A percentile compares a stretch with the other conserved stretches of the same genome.
Evolutionary conservation across 2,888 invertebrate species (phyloP).

Genomic region (Metellina segmentata): DNA sequence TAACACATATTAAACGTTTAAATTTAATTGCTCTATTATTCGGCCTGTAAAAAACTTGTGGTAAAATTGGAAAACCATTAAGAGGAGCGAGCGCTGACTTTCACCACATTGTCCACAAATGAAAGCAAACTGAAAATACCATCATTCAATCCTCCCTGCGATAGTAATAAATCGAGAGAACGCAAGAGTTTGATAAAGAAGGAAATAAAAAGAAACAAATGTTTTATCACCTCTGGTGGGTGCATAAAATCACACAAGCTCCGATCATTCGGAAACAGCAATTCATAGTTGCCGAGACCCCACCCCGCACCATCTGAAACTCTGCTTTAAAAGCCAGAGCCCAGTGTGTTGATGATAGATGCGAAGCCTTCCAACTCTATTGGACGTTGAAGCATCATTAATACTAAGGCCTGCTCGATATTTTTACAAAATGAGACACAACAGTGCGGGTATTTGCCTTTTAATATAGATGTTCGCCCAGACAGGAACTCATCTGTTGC

Average conservation of each 20-base stretch:
- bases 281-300: not conserved
- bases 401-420: slow-evolving; percentile 40
- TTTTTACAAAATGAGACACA: slow-evolving; percentile 72
- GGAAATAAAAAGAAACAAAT: not conserved
- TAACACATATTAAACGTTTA: too few species aligned
- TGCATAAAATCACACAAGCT: not conserved
- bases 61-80: not conserved
- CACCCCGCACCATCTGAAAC: not conserved
- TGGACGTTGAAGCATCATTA: slow-evolving; percentile 58
- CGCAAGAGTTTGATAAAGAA: too few species aligned
- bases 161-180: not conserved
- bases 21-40: too few species aligned
- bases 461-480: slow-evolving; percentile 63
- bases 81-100: not conserved
- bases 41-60: not conserved
- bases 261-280: not conserved
- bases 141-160: not conserved
- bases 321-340: slow-evolving; percentile 15
- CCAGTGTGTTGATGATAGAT: slow-evolving; percentile 51
- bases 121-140: not conserved
- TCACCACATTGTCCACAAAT: not conserved
- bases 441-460: slow-evolving; percentile 56
- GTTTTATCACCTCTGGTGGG: not conserved
- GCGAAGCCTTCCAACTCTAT: slow-evolving; percentile 32
- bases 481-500: slow-evolving; percentile 69